These are phyloP conservation scores for Trileptium ribeirensis DNA, from an alignment of 2,888 invertebrate genomes.

Conservation along the genomic window DNA sequence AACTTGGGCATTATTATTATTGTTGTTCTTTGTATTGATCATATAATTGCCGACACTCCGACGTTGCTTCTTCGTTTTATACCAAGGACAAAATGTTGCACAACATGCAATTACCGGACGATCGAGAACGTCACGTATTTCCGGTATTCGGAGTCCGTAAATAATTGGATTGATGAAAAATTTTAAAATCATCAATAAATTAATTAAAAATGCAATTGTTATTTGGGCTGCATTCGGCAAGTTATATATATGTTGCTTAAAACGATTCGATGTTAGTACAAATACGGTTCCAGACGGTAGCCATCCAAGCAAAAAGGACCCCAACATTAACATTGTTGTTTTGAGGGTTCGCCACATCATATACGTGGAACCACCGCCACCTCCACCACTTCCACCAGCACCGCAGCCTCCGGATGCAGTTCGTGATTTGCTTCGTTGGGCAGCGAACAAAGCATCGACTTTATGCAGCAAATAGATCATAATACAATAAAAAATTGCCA, in stretches of 20 bases:
- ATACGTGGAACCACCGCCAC: background rate
- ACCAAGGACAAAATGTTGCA: background rate
- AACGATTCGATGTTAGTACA: conserved; percentile 54
- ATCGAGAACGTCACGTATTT: background rate
- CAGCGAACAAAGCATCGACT: background rate
- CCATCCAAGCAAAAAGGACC: conserved; percentile 60
- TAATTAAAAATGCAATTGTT: background rate
- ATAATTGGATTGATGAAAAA: conserved; percentile 4
- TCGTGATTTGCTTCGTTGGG: background rate
- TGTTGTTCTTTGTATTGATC: too few species aligned
- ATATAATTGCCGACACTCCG: too few species aligned
- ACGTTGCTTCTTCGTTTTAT: too few species aligned
- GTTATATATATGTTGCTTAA: background rate
- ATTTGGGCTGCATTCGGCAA: background rate
- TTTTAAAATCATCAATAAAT: conserved; percentile 12
- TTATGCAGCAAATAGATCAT: background rate
- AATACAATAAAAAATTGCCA: background rate
- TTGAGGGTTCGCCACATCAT: conserved; percentile 14
- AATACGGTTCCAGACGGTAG: conserved; percentile 60
- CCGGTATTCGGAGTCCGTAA: conserved; percentile 8
- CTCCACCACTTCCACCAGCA: too few species aligned
- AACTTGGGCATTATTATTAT: too few species aligned
- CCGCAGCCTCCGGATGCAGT: too few species aligned
- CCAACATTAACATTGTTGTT: conserved; percentile 48
- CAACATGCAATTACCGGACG: background rate